Base-by-base conservation (phyloP, 2,797 vertebrate genomes). In the Coilia nasus region DNA sequence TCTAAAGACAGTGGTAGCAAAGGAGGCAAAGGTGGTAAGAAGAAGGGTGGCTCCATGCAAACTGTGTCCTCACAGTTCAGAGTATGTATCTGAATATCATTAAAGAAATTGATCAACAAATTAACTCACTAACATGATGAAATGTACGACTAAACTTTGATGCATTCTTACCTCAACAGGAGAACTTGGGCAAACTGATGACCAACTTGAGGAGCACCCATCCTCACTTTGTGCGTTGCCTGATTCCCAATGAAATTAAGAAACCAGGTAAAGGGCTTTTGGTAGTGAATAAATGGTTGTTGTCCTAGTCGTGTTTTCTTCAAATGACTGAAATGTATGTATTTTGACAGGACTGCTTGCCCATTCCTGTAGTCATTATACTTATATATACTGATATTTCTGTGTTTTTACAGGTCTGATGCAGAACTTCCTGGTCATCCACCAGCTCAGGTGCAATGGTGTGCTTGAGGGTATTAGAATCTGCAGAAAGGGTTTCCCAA, bases 171-270 rank as follows among this genome's bases (percentile, higher is more conserved):
- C 14, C 9, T 86, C 89, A 75, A 83, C 88, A 97, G 96, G 97
- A 98, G 91, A 98, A 98, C 91, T 93, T 98, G 89, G 97, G 96
- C 86, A 97, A 97, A 88, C 94, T 98, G 92, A 97, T 97, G 97
- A 92, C 95, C 1, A 97, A 97, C 87, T 75, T 97, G 89, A 95
- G 92, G 87, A 96, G 95, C 89, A 98, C 97, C 0, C 97, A 97
- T 50, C 97, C 96, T 83, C 97, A 98, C 90, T 97, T 97, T 95
- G 97, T 98, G 83, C 96, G 97, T 6, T 98, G 97, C 50, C 89
- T 98, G 91, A 98, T 98, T 84, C 97, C 97, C 83, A 98, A 54
- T 54, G 50, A 54, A 54, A 54, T 54, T 54, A 54, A 54, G 50
- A 54, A 54, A 54, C 50, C 50, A 54, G 50, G 50, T 54, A 98